Evolutionary conservation across 2,797 vertebrate genomes (phyloP).

Genomic region (Melanotaenia maccullochi): DNA sequence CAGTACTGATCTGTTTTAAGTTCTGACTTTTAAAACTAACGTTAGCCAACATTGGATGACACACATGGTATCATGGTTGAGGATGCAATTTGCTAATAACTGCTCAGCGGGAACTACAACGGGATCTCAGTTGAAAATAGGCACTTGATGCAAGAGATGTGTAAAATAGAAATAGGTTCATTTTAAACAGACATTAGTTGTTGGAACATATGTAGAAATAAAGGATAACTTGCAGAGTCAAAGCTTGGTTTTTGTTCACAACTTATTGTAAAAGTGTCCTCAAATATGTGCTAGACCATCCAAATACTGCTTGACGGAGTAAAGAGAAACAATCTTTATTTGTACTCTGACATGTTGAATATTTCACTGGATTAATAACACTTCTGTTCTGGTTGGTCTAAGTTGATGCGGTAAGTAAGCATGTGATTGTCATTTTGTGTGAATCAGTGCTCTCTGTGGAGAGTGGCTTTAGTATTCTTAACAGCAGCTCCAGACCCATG

Average conservation of each 20-base stretch:
- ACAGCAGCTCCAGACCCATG: conserved; percentile 58
- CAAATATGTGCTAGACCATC: background rate
- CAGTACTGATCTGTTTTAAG: no score
- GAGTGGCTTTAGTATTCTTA: conserved; percentile 67
- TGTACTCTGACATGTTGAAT: conserved; percentile 11
- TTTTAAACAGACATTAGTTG: background rate
- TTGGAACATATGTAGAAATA: background rate
- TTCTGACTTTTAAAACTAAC: no score
- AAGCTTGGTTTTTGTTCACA: background rate
- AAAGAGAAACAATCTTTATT: background rate
- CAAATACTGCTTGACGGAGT: conserved; percentile 7
- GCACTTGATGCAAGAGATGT: background rate
- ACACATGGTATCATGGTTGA: background rate
- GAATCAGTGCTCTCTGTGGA: conserved; percentile 16
- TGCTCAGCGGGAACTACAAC: background rate
- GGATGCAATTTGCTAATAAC: background rate
- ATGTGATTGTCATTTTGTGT: conserved; percentile 40
- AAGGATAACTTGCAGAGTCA: background rate
- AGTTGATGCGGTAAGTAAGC: conserved; percentile 23
- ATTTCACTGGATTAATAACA: conserved; percentile 21
- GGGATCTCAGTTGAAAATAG: background rate
- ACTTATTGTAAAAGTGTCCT: background rate
- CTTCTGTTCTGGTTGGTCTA: conserved; percentile 6
- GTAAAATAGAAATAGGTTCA: conserved; percentile 11
- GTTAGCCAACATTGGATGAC: background rate